Evolutionary conservation across 2,888 invertebrate genomes (phyloP).

Genomic region (Cotesia congregata): DNA sequence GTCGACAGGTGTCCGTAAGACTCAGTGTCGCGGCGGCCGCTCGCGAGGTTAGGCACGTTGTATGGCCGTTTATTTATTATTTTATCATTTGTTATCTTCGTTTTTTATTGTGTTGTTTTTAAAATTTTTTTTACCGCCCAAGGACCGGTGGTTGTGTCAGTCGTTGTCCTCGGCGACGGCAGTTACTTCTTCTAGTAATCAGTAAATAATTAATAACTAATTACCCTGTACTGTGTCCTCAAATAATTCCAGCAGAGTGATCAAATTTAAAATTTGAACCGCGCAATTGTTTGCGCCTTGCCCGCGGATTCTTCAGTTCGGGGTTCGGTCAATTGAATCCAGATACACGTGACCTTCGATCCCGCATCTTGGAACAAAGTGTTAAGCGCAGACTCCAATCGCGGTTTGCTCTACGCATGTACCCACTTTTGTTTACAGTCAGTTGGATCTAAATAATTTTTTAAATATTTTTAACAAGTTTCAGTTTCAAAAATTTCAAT

Average conservation of each 20-base stretch:
- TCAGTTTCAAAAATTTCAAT: not conserved
- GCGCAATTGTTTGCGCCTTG: no score
- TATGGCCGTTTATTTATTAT: conserved; percentile 48
- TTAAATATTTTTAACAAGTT: not conserved
- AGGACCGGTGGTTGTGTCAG: not conserved
- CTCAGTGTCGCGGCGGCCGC: conserved; percentile 69
- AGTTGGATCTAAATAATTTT: not conserved
- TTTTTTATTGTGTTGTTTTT: conserved; percentile 6
- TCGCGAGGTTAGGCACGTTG: conserved; percentile 65
- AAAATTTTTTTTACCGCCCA: conserved; percentile 23
- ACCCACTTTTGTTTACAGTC: conserved; percentile 25
- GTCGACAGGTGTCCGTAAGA: conserved; percentile 68
- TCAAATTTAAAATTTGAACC: no score
- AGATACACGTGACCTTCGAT: conserved; percentile 44
- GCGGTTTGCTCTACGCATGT: conserved; percentile 35
- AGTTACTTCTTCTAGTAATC: conserved; percentile 1
- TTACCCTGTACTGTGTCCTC: no score
- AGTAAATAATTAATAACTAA: not conserved
- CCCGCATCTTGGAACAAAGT: conserved; percentile 21
- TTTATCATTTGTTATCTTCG: conserved; percentile 37
- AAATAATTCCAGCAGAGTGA: no score
- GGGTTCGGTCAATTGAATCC: not conserved
- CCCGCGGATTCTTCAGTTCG: no score
- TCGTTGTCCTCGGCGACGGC: conserved; percentile 8
- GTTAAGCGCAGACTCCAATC: conserved; percentile 43